phyloP scores from a whole-genome alignment of 37 sponge, comb jelly and placozoan species.

The Geodia barretti region DNA sequence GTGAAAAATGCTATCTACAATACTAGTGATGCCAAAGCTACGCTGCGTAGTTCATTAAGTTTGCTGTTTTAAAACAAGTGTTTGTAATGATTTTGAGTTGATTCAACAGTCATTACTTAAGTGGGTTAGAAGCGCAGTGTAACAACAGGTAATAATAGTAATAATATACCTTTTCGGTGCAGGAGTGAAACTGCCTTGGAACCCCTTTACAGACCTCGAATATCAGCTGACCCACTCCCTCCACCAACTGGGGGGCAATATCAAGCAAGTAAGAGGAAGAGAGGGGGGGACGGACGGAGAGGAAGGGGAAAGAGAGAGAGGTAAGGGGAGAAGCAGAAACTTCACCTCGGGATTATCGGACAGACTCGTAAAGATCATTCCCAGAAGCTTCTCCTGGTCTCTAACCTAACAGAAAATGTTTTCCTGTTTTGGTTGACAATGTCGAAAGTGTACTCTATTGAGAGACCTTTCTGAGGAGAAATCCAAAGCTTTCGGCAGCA shows the following conservation, averaged over 20 bases:
- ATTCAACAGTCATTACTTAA: no score
- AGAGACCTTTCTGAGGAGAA: slow-evolving; percentile 74
- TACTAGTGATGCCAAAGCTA: no score
- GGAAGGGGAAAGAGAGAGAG: no score
- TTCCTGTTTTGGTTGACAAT: no score
- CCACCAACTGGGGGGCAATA: slow-evolving; percentile 71
- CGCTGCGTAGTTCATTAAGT: no score
- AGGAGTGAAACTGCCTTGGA: slow-evolving; percentile 80
- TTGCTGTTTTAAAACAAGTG: no score
- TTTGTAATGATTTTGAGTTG: no score
- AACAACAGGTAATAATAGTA: background rate
- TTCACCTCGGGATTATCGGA: background rate
- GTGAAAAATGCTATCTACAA: no score
- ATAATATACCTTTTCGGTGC: slow-evolving; percentile 29
- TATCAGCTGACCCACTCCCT: slow-evolving; percentile 82
- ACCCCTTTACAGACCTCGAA: slow-evolving; percentile 91
- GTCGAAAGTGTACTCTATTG: background rate
- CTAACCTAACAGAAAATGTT: background rate
- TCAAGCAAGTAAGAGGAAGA: background rate
- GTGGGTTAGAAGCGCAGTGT: no score
- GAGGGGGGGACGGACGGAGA: no score
- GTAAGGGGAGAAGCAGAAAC: background rate
- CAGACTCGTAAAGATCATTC: background rate
- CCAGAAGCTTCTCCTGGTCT: background rate
- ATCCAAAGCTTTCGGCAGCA: slow-evolving; percentile 92